Base-by-base conservation (phyloP, 2,797 vertebrate species). In the Avahi laniger region DNA sequence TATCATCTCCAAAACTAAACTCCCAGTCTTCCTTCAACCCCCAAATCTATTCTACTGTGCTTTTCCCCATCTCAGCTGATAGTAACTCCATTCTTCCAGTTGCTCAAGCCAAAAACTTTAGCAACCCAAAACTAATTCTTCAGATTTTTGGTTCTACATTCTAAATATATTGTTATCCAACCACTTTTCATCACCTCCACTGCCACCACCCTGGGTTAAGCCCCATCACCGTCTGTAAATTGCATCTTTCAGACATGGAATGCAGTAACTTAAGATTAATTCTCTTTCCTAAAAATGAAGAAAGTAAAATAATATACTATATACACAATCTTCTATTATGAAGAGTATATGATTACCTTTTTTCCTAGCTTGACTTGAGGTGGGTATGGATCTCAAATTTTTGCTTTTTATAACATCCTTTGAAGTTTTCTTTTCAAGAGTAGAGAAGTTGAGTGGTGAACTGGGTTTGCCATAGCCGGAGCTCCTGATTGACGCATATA, bases 381-480 rank as follows among this genome's bases (percentile, higher is more conserved):
- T 95, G 35, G 98, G 98, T 92, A 65, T 98, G 69, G 92, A 76
- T 97, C 98, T 98, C 73, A 96, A 33, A 28, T 5, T 95, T 33
- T 93, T 95, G 86, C 93, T 98, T 96, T 97, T 98, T 63, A 63
- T 75, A 95, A 86, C 46, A 72, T 98, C 98, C 86, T 98, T 99
- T 73, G 94, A 93, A 70, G 96, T 46, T 97, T 98, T 98, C 94
- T 97, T 98, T 93, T 98, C 98, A 97, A 91, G 35, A 93, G 97
- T 76, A 83, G 97, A 97, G 89, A 97, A 81, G 90, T 98, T 99
- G 38, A 98, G 94, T 20, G 94, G 87, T 33, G 97, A 97, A 97
- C 50, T 97, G 18, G 96, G 48, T 97, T 98, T 99, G 59, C 98
- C 98, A 92, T 98, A 98, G 22, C 98, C 98, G 95, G 98, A 99